Conservation (phyloP, 2,797 vertebrate species). For the Pseudocheirus occidentalis region DNA sequence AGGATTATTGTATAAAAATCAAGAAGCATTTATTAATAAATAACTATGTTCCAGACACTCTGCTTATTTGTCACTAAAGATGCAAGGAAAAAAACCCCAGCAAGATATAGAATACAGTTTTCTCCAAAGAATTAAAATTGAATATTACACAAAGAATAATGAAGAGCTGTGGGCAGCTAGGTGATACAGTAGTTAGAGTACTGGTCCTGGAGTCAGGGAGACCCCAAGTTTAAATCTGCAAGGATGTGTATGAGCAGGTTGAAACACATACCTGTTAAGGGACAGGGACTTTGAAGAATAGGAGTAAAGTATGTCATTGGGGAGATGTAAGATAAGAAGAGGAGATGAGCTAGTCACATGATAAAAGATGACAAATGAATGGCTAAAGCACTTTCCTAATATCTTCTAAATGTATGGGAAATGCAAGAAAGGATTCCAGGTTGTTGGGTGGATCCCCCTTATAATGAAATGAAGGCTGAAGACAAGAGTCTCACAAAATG, state of each 20-base stretch:
- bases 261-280: not conserved
- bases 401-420: not conserved
- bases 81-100: not conserved
- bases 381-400: not conserved
- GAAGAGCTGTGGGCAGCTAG: not conserved
- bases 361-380: not conserved
- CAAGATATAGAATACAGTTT: not conserved
- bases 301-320: not conserved
- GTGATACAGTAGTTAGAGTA: not conserved
- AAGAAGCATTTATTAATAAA: not conserved
- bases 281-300: not conserved
- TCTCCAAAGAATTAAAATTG: not conserved
- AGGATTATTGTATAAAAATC: not conserved
- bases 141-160: not conserved
- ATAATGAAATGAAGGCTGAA: not conserved
- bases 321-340: not conserved
- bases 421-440: not conserved
- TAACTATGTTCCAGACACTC: not conserved
- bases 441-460: not conserved
- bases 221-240: not conserved
- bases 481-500: not conserved
- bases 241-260: not conserved
- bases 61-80: not conserved
- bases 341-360: not conserved
- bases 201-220: not conserved